Base-by-base conservation (phyloP, 1,140 invertebrate genomes). In the Papilio aristodemus region DNA sequence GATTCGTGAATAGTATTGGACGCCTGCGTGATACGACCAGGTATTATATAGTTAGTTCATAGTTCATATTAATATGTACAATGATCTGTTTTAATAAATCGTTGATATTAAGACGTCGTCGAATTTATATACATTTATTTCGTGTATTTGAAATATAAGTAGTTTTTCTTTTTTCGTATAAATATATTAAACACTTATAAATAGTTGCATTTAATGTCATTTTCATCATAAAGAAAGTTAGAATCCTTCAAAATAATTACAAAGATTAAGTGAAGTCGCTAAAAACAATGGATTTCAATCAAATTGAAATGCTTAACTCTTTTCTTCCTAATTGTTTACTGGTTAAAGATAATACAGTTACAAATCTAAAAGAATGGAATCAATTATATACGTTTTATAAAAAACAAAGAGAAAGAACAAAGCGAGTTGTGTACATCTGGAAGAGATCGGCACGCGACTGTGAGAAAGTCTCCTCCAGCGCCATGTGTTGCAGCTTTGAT, bases 1-100 rank as follows among this genome's bases (percentile, higher is more conserved):
- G 79, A 84, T 77, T 67, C 58, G 41, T 57, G 67, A 67, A 77
- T 57, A 62, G 36, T 73, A 32, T 59, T 22, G 58, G 68, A 14
- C 39, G 58, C 32, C 10, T 36, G 22, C 25, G 27, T 32, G 19
- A 37, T 37, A 17, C 27, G 27, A 19, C 38, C 62, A 64, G 39
- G 62, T 64, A 64, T 64, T 32, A 27, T 4, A 32, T n/a, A n/a
- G n/a, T n/a, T n/a, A n/a, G n/a, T n/a, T n/a, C n/a, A n/a, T n/a
- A 19, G 43, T 9, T 14, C 6, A 17, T 54, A 22, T 54, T 4
- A 54, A 54, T 10, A 54, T 25, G 38, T 46, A 10, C 17, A 32
- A 6, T 32, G 27, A 6, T 32, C 43, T 2, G 13, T 7, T 43
- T 5, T 1, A 9, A 43, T n/a, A 5, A 43, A 17, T 14, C 10